These are phyloP conservation scores for Candoia aspera DNA, from an alignment of 2,113 vertebrate species.

Conservation along the genomic window DNA sequence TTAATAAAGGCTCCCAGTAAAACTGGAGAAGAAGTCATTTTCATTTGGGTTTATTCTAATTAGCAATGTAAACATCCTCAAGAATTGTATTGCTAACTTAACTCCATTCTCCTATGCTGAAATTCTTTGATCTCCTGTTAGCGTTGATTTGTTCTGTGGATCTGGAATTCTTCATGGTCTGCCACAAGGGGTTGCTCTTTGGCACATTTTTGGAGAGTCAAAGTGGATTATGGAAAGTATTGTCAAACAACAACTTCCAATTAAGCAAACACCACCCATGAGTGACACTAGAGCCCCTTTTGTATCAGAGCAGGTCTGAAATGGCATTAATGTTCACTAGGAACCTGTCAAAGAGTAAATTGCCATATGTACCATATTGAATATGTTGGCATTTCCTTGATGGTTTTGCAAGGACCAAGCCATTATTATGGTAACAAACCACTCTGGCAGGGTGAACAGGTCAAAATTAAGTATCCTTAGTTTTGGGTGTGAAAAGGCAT, in stretches of 20 bases:
- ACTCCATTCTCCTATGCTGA: conserved; percentile 53
- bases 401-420: too few relatives aligned
- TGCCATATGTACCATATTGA: too few relatives aligned
- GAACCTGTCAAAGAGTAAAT: not conserved
- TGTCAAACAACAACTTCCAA: conserved; percentile 22
- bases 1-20: conserved; percentile 47
- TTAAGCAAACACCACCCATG: conserved; percentile 4
- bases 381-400: too few relatives aligned
- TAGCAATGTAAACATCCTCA: conserved; percentile 62
- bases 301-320: too few relatives aligned
- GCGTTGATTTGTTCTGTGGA: conserved; percentile 56
- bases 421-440: too few relatives aligned
- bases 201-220: conserved; percentile 27
- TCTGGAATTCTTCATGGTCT: conserved; percentile 14
- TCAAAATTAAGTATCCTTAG: too few relatives aligned
- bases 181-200: not conserved
- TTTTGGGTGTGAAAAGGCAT: too few relatives aligned
- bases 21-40: conserved; percentile 36
- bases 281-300: too few relatives aligned
- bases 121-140: conserved; percentile 66
- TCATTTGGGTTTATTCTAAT: conserved; percentile 65
- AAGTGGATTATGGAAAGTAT: conserved; percentile 39
- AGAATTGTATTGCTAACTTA: conserved; percentile 61
- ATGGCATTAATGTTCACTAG: too few relatives aligned
- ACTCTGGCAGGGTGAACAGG: too few relatives aligned